Conservation (phyloP, 2,797 vertebrate genomes). For the Crocodylus rhombifer region DNA sequence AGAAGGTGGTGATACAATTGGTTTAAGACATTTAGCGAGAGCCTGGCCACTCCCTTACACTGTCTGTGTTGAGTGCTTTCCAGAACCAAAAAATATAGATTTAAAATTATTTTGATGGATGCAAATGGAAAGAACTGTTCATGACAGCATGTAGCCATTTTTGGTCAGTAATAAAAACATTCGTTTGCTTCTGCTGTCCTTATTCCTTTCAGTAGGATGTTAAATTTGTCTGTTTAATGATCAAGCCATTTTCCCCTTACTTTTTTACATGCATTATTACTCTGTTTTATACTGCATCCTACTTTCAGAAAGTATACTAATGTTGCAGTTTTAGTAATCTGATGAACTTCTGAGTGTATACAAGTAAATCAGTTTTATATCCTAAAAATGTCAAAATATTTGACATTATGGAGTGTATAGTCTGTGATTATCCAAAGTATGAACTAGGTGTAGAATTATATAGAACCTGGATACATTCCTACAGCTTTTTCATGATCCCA, state of each 20-base stretch:
- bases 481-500: background rate
- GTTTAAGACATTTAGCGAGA: slow-evolving; percentile 36
- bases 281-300: slow-evolving; percentile 13
- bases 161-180: slow-evolving; percentile 44
- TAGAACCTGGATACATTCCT: background rate
- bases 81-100: slow-evolving; percentile 56
- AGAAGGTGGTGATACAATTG: slow-evolving; percentile 9
- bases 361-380: background rate
- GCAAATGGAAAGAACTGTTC: slow-evolving; percentile 29
- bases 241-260: slow-evolving; percentile 12
- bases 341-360: background rate
- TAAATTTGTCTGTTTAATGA: background rate
- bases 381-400: slow-evolving; percentile 34
- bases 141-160: slow-evolving; percentile 15
- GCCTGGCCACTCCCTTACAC: background rate
- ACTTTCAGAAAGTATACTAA: background rate
- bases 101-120: slow-evolving; percentile 60
- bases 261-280: slow-evolving; percentile 7
- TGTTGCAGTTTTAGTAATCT: slow-evolving; percentile 16
- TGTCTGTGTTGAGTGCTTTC: slow-evolving; percentile 51
- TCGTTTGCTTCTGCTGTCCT: slow-evolving; percentile 48
- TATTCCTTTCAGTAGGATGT: slow-evolving; percentile 23
- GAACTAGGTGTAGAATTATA: background rate
- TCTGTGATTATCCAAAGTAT: background rate
- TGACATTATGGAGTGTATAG: background rate